Evolutionary conservation across 1,140 invertebrate genomes (phyloP).

Genomic region (Orius laevigatus): DNA sequence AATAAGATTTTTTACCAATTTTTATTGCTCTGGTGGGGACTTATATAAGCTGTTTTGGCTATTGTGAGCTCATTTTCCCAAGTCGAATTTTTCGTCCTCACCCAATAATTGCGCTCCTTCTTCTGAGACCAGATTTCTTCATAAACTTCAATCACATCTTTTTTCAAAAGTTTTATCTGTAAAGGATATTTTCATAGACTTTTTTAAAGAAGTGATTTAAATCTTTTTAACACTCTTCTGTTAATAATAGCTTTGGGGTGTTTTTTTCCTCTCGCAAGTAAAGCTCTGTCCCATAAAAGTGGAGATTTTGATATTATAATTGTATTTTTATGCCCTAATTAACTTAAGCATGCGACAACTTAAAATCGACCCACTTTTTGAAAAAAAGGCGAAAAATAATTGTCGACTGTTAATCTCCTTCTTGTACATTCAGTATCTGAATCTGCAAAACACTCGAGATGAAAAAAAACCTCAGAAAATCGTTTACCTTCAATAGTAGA

Average conservation of each 20-base stretch:
- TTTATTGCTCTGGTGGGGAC: constrained; percentile 4
- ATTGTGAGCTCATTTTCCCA: constrained; percentile 13
- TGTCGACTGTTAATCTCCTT: constrained; percentile 6
- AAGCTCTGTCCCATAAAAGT: no score
- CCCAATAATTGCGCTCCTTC: constrained; percentile 5
- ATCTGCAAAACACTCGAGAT: not conserved
- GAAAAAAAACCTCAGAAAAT: not conserved
- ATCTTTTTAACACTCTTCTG: no score
- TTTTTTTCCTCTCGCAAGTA: no score
- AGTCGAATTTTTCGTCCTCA: constrained; percentile 10
- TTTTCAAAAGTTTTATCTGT: constrained; percentile 7
- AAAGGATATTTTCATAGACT: no score
- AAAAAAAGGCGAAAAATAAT: constrained; percentile 12
- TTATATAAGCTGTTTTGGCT: constrained; percentile 8
- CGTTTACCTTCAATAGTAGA: constrained; percentile 11
- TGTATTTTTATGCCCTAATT: no score
- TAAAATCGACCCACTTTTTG: constrained; percentile 9
- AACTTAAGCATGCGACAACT: no score
- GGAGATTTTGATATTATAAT: no score
- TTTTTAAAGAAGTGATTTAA: no score
- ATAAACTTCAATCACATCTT: constrained; percentile 3
- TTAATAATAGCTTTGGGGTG: no score
- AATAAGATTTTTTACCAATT: constrained; percentile 9
- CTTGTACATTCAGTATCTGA: constrained; percentile 6
- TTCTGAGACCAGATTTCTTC: constrained; percentile 13